Evolutionary conservation across 2,113 vertebrate genomes (phyloP).

Genomic region (Ascaphus truei): DNA sequence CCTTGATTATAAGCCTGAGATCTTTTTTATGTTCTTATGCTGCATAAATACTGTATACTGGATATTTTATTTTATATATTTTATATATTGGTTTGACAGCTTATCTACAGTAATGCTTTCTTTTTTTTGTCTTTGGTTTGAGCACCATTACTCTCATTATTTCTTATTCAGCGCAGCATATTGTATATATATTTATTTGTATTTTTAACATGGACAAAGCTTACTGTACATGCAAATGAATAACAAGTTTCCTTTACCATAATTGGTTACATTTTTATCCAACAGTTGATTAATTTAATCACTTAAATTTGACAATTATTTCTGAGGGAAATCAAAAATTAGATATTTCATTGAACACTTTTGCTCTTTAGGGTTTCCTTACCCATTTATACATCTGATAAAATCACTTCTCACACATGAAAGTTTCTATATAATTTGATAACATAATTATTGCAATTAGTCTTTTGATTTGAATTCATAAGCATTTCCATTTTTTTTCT

Average conservation of each 20-base stretch:
- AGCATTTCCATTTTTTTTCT: constrained; percentile 44
- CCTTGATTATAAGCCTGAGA: too few relatives aligned
- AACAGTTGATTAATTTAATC: not conserved
- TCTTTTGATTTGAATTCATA: constrained; percentile 62
- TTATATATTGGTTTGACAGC: too few relatives aligned
- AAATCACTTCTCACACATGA: not conserved
- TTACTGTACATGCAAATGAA: not conserved
- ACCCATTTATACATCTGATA: not conserved
- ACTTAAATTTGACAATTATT: not conserved
- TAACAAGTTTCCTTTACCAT: not conserved
- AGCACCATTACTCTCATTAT: too few relatives aligned
- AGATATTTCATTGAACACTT: not conserved
- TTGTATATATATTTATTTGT: too few relatives aligned
- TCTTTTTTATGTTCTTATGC: too few relatives aligned
- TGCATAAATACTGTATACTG: too few relatives aligned
- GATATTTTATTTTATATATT: too few relatives aligned
- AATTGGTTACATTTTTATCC: not conserved
- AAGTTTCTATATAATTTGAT: constrained; percentile 59
- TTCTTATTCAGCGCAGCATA: too few relatives aligned
- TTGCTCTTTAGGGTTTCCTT: not conserved
- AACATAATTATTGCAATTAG: constrained; percentile 68
- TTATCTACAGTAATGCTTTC: too few relatives aligned
- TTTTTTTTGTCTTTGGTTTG: too few relatives aligned
- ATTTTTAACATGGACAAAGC: not conserved
- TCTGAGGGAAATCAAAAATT: not conserved